Evolutionary conservation across 2,113 vertebrate species (phyloP), one percentile per base, ranked within the genome.

Genomic region (Brevimyrus niger): DNA sequence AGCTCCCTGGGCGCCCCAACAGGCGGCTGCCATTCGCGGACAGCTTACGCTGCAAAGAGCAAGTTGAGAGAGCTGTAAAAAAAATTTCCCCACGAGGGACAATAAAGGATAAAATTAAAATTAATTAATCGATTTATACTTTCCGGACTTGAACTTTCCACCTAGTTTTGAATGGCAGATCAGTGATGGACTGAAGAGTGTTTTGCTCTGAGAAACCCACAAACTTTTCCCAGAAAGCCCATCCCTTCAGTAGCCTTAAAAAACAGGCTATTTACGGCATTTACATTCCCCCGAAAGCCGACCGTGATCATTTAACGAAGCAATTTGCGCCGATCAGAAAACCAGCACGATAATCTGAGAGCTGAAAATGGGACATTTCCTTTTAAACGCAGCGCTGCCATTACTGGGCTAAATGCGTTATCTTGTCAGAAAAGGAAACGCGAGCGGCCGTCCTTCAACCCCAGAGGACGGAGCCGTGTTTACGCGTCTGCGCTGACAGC

Each of bases 391-490:
- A n/a, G 89, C 11, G 21, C 90, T 69, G 91, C 93, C 93, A 94
- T 95, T 93, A 94, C 38, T 42, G 38, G 44, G 46, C 53, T 87
- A 35, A 48, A 91, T 82, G 89, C 87, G 92, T 94, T 94, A 93
- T 91, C 90, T 91, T 89, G 93, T 95, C 95, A 95, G 51, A 91
- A 69, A 92, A 89, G 65, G 50, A 0, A 44, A 90, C 86, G 89
- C 92, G 85, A 94, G 92, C 91, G 92, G 91, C 65, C 89, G 89
- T 92, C 93, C 91, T 87, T 93, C 89, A 69, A 69, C 46, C 17
- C 86, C n/a, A 58, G 51, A 13, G 88, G 53, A 44, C 6, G 76
- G 76, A 58, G 31, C 4, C 35, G 21, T 84, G 88, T 61, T 85
- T 58, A 21, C 13, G 13, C 5, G 80, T 83, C 51, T 46, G 5